These are phyloP conservation scores for Turritopsis dohrnii DNA, from an alignment of 30 jellyfish, hydroid and myxozoan genomes.

Conservation along the genomic window DNA sequence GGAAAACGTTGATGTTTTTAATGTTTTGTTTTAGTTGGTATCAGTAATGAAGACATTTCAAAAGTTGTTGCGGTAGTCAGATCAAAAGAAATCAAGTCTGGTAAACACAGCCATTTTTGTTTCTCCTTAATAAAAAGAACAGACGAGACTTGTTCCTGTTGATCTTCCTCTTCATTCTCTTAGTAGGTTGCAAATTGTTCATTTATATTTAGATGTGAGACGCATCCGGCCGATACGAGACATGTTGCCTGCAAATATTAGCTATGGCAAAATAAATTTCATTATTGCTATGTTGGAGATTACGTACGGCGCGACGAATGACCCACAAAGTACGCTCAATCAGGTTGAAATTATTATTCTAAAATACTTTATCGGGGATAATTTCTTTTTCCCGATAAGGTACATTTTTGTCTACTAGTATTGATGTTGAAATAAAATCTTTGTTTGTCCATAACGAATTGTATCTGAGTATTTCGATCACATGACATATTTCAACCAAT, in stretches of 20 bases:
- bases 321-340: not conserved
- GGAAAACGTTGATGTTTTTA: no score
- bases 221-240: slow-evolving; percentile 53
- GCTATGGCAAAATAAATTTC: slow-evolving; percentile 51
- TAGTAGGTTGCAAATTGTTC: no score
- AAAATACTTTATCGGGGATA: no score
- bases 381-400: no score
- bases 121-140: not conserved
- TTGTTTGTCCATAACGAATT: no score
- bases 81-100: slow-evolving; percentile 33
- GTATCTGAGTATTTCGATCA: no score
- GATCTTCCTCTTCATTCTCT: no score
- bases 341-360: not conserved
- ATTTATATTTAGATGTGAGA: slow-evolving; percentile 45
- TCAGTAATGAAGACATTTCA: slow-evolving; percentile 23
- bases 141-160: no score
- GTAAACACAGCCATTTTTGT: slow-evolving; percentile 17
- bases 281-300: slow-evolving; percentile 63
- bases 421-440: no score
- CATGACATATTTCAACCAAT: no score
- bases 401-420: no score
- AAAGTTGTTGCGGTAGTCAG: slow-evolving; percentile 22
- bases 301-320: slow-evolving; percentile 47
- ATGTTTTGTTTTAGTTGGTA: slow-evolving; percentile 27
- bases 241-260: slow-evolving; percentile 44